These are phyloP conservation scores for Echinarachnius parma DNA, from an alignment of 53 echinoderm and acorn worm species.

Conservation along the genomic window DNA sequence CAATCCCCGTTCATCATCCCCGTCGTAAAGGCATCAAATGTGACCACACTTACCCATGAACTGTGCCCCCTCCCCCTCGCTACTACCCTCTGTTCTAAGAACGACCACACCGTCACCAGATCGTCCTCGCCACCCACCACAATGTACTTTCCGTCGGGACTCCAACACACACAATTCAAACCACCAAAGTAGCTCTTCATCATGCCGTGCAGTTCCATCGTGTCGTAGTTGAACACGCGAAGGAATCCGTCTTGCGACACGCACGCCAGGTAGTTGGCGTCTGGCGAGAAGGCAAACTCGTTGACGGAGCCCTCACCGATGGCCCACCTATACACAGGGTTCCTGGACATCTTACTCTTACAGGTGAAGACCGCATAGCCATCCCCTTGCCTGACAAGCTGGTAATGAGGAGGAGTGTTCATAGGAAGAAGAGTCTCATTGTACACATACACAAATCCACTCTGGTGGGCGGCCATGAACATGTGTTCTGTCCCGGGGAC, in stretches of 20 bases:
- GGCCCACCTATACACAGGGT: slow-evolving; percentile 94
- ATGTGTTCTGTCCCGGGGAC: slow-evolving; percentile 98
- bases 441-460: slow-evolving; percentile 93
- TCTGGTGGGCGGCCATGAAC: slow-evolving; percentile 87
- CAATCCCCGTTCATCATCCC: slow-evolving; percentile 71
- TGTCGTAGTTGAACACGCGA: slow-evolving; percentile 90
- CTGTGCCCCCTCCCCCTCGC: slow-evolving; percentile 86
- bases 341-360: slow-evolving; percentile 91
- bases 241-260: slow-evolving; percentile 97
- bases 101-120: slow-evolving; percentile 93
- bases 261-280: slow-evolving; percentile 79
- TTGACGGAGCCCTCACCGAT: slow-evolving; percentile 90
- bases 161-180: slow-evolving; percentile 95
- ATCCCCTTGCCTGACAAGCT: slow-evolving; percentile 88
- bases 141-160: slow-evolving; percentile 90
- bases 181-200: slow-evolving; percentile 99
- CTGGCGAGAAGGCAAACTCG: slow-evolving; percentile 92
- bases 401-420: slow-evolving; percentile 89
- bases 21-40: slow-evolving; percentile 88
- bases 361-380: slow-evolving; percentile 95
- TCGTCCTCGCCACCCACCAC: slow-evolving; percentile 96
- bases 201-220: slow-evolving; percentile 90
- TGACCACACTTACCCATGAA: slow-evolving; percentile 91
- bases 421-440: slow-evolving; percentile 81
- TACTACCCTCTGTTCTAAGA: slow-evolving; percentile 75